Evolutionary conservation across 2,797 vertebrate genomes (phyloP).

Genomic region (Sebastes elongatus): DNA sequence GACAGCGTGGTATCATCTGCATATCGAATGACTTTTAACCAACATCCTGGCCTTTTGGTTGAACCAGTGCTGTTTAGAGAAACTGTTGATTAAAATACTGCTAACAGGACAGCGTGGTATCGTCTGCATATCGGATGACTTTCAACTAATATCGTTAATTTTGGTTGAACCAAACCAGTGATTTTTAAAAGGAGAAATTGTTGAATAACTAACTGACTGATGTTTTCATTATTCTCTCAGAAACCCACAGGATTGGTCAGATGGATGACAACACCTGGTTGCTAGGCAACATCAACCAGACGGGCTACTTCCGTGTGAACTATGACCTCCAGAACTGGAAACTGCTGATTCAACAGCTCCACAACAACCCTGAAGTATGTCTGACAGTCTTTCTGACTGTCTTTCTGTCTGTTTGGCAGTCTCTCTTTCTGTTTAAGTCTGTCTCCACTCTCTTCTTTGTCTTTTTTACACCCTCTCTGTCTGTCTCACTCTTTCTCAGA

Average conservation of each 20-base stretch:
- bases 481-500: slow-evolving; percentile 73
- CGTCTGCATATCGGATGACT: not conserved
- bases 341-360: slow-evolving; percentile 93
- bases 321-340: slow-evolving; percentile 97
- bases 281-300: slow-evolving; percentile 97
- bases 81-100: too few species aligned
- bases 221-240: slow-evolving; percentile 71
- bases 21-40: not conserved
- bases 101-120: not conserved
- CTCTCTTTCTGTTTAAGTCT: not conserved
- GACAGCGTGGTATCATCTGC: not conserved
- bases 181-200: not conserved
- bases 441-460: not conserved
- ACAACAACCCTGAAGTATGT: slow-evolving; percentile 88
- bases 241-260: slow-evolving; percentile 86
- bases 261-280: slow-evolving; percentile 90
- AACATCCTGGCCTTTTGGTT: not conserved
- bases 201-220: not conserved
- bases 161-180: not conserved
- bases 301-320: slow-evolving; percentile 97
- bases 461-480: slow-evolving; percentile 13
- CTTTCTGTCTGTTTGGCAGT: not conserved
- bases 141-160: not conserved
- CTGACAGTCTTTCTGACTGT: not conserved
- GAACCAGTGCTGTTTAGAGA: not conserved